Base-by-base conservation (phyloP, 2,797 vertebrate genomes). In the Gymnoscopelus braueri region DNA sequence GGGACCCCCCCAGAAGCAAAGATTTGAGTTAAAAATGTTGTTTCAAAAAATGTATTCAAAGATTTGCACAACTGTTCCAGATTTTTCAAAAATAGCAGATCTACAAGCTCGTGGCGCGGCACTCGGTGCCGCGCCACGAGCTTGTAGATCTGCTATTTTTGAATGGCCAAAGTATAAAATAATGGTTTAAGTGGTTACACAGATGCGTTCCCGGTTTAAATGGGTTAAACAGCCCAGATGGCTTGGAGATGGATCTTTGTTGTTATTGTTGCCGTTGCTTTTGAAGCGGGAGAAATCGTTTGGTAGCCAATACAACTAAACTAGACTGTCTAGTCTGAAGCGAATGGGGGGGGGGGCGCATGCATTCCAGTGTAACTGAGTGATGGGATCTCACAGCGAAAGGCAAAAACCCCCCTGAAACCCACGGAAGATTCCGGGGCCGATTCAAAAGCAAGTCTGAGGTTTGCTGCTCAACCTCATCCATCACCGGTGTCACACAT, bases 401-500 rank as follows among this genome's bases (percentile, higher is more conserved):
- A 80, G 71, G 71, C 65, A 82, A 86, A 81, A 19, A 19, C 19
- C 58, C 19, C 58, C 66, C 64, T 60, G 23, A 82, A 86, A 84
- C 79, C 79, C 77, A 85, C 19, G 19, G 39, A 83, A 81, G 84
- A 84, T 76, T 65, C 65, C 47, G 49, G 65, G 65, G 70, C 76
- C 44, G 4, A n/a, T n/a, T 14, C 66, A 57, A 72, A 10, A 64
- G 68, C 73, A 1, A 74, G 85, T 82, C 82, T 74, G 79, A 83
- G 64, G 65, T 19, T 67, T 79, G 77, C 63, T 19, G 67, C 79
- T 88, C 70, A 7, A 82, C 74, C 88, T 80, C 85, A 88, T 92
- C 89, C 86, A 92, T 91, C 92, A 90, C 76, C 58, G 60, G 77
- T 81, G 39, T 66, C 60, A 76, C 81, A 81, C 73, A 71, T 75